Conservation (phyloP, 2,797 vertebrate genomes). For the Podargus strigoides region DNA sequence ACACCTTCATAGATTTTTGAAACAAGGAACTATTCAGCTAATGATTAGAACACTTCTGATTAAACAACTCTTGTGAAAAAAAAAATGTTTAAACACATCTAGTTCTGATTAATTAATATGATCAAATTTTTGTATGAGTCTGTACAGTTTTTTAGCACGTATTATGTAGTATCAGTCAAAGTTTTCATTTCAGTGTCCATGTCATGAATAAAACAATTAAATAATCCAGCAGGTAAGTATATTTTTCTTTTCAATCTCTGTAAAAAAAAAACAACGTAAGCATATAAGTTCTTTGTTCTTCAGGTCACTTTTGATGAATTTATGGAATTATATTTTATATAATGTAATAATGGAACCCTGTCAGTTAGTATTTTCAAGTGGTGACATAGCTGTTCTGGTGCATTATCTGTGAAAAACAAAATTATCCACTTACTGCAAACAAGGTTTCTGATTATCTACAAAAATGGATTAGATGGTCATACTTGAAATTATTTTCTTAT, state of each 20-base stretch:
- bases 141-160: neutral
- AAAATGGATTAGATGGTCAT: neutral
- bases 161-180: neutral
- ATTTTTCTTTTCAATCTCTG: neutral
- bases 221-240: neutral
- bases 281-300: neutral
- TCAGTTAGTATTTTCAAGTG: neutral
- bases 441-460: conserved; percentile 1
- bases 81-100: neutral
- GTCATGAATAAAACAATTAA: neutral
- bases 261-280: neutral
- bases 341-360: neutral
- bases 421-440: neutral
- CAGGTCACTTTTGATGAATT: neutral
- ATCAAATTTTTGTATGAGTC: neutral
- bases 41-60: neutral
- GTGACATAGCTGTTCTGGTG: neutral
- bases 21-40: neutral
- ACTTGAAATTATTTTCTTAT: neutral
- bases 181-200: neutral
- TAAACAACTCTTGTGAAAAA: neutral
- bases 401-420: conserved; percentile 31
- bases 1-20: neutral
- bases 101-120: neutral
- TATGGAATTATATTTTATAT: neutral